Evolutionary conservation across 2,113 vertebrate species (phyloP).

Genomic region (Gracilinanus agilis): DNA sequence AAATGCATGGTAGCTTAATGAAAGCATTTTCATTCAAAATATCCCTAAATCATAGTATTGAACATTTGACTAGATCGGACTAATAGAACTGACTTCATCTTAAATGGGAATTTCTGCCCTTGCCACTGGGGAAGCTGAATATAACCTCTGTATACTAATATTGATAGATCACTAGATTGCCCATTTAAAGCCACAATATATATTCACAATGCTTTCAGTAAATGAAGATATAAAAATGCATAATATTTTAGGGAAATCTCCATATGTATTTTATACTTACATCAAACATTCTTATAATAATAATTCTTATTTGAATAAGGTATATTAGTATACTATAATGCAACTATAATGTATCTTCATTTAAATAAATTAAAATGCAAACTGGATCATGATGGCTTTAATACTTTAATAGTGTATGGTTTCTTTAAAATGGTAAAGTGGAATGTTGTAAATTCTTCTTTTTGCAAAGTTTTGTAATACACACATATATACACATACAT

Average conservation of each 20-base stretch:
- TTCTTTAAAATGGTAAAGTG: slow-evolving; percentile 41
- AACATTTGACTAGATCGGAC: background rate
- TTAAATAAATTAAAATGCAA: slow-evolving; percentile 39
- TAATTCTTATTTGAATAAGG: slow-evolving; percentile 50
- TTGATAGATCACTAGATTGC: slow-evolving; percentile 21
- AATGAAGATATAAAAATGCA: background rate
- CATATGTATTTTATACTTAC: slow-evolving; percentile 14
- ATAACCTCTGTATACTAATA: slow-evolving; percentile 8
- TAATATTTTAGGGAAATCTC: slow-evolving; percentile 20
- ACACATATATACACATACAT: background rate
- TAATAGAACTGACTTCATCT: slow-evolving; percentile 4
- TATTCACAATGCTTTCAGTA: background rate
- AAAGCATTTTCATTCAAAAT: background rate
- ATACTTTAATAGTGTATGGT: slow-evolving; percentile 39
- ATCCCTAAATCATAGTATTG: slow-evolving; percentile 21
- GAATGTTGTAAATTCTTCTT: slow-evolving; percentile 36
- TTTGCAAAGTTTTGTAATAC: background rate
- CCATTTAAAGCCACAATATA: background rate
- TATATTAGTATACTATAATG: slow-evolving; percentile 12
- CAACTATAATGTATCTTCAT: background rate
- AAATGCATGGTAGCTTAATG: slow-evolving; percentile 16
- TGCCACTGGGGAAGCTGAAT: slow-evolving; percentile 43
- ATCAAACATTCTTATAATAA: slow-evolving; percentile 3
- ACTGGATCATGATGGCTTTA: slow-evolving; percentile 1
- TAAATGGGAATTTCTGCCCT: background rate